Conservation (phyloP, 2,888 invertebrate genomes). For the Colletes collaris region DNA sequence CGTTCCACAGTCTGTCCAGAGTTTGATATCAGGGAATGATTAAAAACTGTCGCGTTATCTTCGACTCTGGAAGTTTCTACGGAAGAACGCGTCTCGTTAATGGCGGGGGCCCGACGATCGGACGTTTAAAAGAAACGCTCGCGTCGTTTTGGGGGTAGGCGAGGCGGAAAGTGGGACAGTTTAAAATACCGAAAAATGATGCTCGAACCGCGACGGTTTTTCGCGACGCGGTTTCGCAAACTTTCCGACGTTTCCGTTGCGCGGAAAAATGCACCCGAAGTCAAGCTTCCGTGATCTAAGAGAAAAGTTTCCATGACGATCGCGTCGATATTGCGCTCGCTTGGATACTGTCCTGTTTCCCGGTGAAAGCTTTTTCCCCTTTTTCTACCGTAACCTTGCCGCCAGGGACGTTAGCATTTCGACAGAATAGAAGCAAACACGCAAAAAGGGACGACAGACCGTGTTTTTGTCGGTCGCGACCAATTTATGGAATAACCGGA, state of each 20-base stretch:
- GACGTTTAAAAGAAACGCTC: neutral
- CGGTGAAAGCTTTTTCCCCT: slow-evolving; percentile 4
- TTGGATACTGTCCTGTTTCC: slow-evolving; percentile 31
- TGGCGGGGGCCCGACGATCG: neutral
- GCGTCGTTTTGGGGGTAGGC: neutral
- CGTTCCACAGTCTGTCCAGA: too few species aligned
- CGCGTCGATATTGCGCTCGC: slow-evolving; percentile 9
- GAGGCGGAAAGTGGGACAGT: slow-evolving; percentile 11
- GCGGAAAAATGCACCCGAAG: slow-evolving; percentile 15
- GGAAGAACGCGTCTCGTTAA: too few species aligned
- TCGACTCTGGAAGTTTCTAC: too few species aligned
- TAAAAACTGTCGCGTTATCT: too few species aligned
- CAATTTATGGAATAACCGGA: too few species aligned
- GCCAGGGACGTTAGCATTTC: slow-evolving; percentile 10
- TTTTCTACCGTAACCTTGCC: neutral
- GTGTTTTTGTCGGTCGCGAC: neutral
- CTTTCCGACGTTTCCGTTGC: neutral
- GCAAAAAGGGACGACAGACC: neutral
- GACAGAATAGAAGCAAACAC: slow-evolving; percentile 19
- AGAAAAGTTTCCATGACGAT: slow-evolving; percentile 26
- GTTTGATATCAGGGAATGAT: too few species aligned
- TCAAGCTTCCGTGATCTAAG: slow-evolving; percentile 36
- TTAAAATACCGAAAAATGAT: slow-evolving; percentile 2
- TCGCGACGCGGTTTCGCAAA: neutral
- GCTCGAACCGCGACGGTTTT: neutral